Conservation (phyloP, 2,888 invertebrate species). For the Yponomeuta evonymella region DNA sequence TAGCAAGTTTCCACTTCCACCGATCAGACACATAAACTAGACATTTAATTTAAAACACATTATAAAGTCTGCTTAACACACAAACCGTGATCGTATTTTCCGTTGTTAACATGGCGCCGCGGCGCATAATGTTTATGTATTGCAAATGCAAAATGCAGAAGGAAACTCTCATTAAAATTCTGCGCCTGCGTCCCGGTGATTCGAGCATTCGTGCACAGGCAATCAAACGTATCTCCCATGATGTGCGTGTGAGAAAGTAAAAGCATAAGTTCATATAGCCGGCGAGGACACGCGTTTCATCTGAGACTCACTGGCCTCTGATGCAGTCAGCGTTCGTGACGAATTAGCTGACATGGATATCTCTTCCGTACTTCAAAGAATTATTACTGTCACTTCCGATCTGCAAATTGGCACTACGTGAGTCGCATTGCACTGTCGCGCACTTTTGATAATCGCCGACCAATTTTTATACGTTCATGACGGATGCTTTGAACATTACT, state of each 20-base stretch:
- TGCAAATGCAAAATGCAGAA: constrained; percentile 51
- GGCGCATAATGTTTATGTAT: constrained; percentile 67
- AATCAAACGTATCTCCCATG: constrained; percentile 56
- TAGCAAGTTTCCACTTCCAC: not conserved
- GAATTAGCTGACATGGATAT: constrained; percentile 16
- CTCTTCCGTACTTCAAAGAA: constrained; percentile 17
- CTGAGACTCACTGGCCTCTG: not conserved
- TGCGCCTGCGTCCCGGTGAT: constrained; percentile 59
- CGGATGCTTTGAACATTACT: not conserved
- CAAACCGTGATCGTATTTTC: constrained; percentile 58
- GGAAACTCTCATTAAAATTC: constrained; percentile 71
- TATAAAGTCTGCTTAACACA: constrained; percentile 52
- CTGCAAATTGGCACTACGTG: constrained; percentile 63
- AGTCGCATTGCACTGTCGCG: constrained; percentile 46
- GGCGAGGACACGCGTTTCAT: not conserved
- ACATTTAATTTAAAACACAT: constrained; percentile 45
- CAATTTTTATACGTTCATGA: constrained; percentile 32
- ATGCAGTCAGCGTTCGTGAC: not conserved
- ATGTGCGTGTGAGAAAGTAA: constrained; percentile 67
- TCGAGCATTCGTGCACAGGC: constrained; percentile 63
- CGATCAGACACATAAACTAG: constrained; percentile 27
- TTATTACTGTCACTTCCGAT: constrained; percentile 17
- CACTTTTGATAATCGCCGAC: constrained; percentile 47
- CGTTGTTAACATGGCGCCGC: constrained; percentile 67
- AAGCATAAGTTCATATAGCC: constrained; percentile 29